phyloP scores from a whole-genome alignment of 2,888 invertebrate genomes.

The Stegana nigrithorax region DNA sequence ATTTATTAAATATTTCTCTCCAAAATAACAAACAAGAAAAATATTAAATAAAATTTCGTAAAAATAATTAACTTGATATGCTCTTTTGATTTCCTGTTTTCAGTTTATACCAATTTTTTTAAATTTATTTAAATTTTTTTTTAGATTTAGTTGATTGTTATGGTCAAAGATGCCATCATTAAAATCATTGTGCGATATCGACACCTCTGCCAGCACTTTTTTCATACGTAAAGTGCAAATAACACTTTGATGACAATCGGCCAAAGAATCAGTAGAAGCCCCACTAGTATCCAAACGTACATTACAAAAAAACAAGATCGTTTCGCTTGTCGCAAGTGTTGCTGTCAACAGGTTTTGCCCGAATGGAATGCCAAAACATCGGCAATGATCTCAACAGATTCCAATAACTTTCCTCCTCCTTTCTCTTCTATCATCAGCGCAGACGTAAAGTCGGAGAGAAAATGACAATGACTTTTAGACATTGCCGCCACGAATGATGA shows the following conservation, averaged over 20 bases:
- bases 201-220: slow-evolving; percentile 53
- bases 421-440: too few species aligned
- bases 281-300: too few species aligned
- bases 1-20: too few species aligned
- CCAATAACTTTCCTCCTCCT: too few species aligned
- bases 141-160: not conserved
- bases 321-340: slow-evolving; percentile 60
- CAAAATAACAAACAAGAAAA: too few species aligned
- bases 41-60: too few species aligned
- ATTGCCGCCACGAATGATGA: slow-evolving; percentile 23
- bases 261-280: too few species aligned
- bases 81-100: slow-evolving; percentile 34
- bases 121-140: slow-evolving; percentile 25
- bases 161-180: slow-evolving; percentile 50
- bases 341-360: slow-evolving; percentile 50
- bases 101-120: slow-evolving; percentile 24
- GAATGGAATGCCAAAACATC: slow-evolving; percentile 41
- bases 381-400: not conserved
- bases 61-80: too few species aligned
- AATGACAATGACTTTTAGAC: too few species aligned
- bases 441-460: too few species aligned
- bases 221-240: slow-evolving; percentile 16
- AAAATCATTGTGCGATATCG: slow-evolving; percentile 61
- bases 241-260: slow-evolving; percentile 6
- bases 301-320: slow-evolving; percentile 55